Base-by-base conservation (phyloP, 2,113 vertebrate species). In the Calyptommatus sinebrachiatus region DNA sequence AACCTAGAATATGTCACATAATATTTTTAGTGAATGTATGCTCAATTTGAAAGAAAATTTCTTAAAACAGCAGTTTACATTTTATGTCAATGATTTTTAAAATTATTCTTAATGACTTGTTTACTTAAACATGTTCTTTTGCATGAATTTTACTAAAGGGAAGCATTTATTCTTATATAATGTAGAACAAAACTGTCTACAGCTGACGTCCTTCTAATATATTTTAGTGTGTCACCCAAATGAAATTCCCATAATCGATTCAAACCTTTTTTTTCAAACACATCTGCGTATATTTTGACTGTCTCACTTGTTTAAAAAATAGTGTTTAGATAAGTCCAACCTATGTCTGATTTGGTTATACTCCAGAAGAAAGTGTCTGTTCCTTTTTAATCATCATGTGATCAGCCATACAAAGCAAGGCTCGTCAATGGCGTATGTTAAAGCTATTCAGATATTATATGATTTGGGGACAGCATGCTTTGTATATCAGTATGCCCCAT, bases 361-460 rank as follows among this genome's bases (percentile, higher is more conserved):
- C 87, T 94, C 89, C 87, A 94, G 87, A 93, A 93, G 61, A 86
- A 53, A 84, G 65, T 57, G 53, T 57, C 53, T 57, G 14, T 57
- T 57, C 4, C 53, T 16, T 57, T 57, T 57, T 57, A 57, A 85
- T 87, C 92, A 94, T 71, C 81, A 89, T 84, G 75, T 85, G 85
- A 91, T 88, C 92, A 95, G 93, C 85, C 94, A 94, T 81, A 92
- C 87, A 74, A 95, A 90, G 94, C 93, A 92, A 92, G 88, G 81
- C 79, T 7, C 83, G 83, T 91, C 77, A 90, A 80, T 48, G 84
- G 71, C 62, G 80, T 24, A 83, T 48, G 84, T 92, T 90, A 93
- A 73, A 76, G 87, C 82, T 90, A 86, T 12, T 84, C 82, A 6
- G n/a, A 74, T 65, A 78, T 77, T 24, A 57, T 28, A 73, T 91